Evolutionary conservation across 2,113 vertebrate genomes (phyloP).

Genomic region (Bujurquina vittata): DNA sequence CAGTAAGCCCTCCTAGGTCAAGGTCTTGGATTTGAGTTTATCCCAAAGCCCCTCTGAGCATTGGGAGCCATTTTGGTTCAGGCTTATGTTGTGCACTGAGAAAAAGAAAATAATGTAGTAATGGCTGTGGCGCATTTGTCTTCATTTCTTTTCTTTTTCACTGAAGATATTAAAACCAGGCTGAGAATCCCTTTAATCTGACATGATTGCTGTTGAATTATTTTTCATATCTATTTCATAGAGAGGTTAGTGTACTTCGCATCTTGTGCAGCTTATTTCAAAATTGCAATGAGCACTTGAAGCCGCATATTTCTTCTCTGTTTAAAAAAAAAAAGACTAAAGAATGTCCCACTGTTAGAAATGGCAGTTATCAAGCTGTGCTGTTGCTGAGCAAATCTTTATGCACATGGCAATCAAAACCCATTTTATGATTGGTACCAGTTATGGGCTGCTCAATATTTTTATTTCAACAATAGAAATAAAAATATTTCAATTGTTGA

Average conservation of each 20-base stretch:
- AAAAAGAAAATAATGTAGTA: not conserved
- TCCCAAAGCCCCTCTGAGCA: not conserved
- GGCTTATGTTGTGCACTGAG: not conserved
- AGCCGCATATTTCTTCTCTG: not conserved
- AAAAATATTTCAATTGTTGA: too few species aligned
- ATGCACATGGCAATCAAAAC: not conserved
- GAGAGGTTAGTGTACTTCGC: not conserved
- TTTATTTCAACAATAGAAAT: too few species aligned
- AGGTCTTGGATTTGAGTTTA: conserved; percentile 35
- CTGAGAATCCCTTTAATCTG: not conserved
- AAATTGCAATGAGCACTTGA: not conserved
- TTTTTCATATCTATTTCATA: not conserved
- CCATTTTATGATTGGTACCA: not conserved
- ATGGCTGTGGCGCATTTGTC: not conserved
- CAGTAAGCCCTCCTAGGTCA: conserved; percentile 21
- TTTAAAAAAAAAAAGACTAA: not conserved
- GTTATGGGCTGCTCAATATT: not conserved
- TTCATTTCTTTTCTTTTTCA: not conserved
- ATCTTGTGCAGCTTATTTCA: not conserved
- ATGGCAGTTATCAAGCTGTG: not conserved
- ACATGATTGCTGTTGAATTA: not conserved
- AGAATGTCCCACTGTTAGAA: conserved; percentile 11
- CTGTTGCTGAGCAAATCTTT: conserved; percentile 14
- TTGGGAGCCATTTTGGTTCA: not conserved
- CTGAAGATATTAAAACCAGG: not conserved